These are phyloP conservation scores for Aplocera efformata DNA, from an alignment of 2,888 invertebrate species.

Conservation along the genomic window DNA sequence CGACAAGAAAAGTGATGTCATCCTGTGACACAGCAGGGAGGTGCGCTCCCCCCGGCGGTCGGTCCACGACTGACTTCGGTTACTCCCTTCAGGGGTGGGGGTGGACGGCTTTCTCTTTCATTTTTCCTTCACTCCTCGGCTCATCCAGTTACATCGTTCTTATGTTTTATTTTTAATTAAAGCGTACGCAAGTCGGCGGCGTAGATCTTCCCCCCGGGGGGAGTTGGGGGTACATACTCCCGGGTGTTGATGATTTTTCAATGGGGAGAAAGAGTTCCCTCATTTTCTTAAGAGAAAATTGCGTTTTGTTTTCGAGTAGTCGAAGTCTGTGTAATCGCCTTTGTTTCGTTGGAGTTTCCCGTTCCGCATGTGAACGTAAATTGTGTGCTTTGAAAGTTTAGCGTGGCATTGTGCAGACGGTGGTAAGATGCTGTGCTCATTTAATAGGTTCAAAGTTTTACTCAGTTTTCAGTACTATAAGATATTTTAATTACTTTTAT, in stretches of 20 bases:
- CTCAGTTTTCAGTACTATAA: too few species aligned
- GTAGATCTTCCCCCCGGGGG: constrained; percentile 69
- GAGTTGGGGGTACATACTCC: constrained; percentile 69
- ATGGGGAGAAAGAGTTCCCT: constrained; percentile 81
- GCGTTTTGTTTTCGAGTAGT: constrained; percentile 81
- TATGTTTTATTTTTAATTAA: constrained; percentile 82
- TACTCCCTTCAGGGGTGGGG: constrained; percentile 51
- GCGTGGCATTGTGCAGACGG: constrained; percentile 57
- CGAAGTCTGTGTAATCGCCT: constrained; percentile 80
- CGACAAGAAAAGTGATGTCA: constrained; percentile 79
- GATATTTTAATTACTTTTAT: too few species aligned
- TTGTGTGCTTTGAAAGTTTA: constrained; percentile 73
- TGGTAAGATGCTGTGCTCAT: constrained; percentile 52
- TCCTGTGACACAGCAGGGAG: constrained; percentile 75
- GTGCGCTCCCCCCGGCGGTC: constrained; percentile 66
- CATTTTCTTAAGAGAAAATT: constrained; percentile 81
- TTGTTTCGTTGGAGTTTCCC: constrained; percentile 72
- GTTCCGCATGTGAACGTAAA: constrained; percentile 73
- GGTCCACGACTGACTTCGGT: constrained; percentile 70
- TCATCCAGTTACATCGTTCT: constrained; percentile 82
- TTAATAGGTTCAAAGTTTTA: constrained; percentile 22
- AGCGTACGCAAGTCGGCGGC: constrained; percentile 80
- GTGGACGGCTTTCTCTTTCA: constrained; percentile 79
- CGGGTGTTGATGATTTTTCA: constrained; percentile 81
- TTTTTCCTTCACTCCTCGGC: constrained; percentile 81